Evolutionary conservation across 2,888 invertebrate species (phyloP), one percentile per base, ranked within the genome.

Genomic region (Furcula furcula): DNA sequence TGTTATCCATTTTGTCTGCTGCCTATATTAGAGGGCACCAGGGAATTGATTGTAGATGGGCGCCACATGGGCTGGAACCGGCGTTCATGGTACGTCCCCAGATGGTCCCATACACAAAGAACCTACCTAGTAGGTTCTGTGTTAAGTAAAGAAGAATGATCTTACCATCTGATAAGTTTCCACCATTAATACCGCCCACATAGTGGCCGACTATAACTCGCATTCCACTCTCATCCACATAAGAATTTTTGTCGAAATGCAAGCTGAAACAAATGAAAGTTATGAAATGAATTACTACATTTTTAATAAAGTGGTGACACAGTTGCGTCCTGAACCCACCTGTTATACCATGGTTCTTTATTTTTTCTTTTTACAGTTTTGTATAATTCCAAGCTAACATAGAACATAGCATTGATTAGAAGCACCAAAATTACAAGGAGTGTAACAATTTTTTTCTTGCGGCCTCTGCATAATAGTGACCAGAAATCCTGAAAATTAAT

Each of bases 201-300:
- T 96, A 97, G 78, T 96, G 96, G 1, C 97, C 97, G 13, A 97
- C 95, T 31, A 97, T 93, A 4, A 96, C 95, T 68, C 93, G 93
- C 76, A 95, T 92, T n/a, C 94, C 95, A 67, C 90, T 89, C 34
- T 90, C 90, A 73, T 94, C 94, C 13, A 93, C 89, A 74, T 94
- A 94, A 50, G 94, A 93, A 55, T 91, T 90, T 67, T 93, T 92
- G 63, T 91, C 90, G 51, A 87, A 91, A 45, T 84, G 76, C 41
- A 91, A 70, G 53, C 93, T 93, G 58, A 18, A 74, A 78, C 39
- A 40, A 27, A 36, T 7, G 14, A 20, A 13, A 7, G 12, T 22
- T 13, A 3, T 31, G 20, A n/a, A n/a, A n/a, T 21, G 10, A 10
- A 20, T 6, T 20, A 20, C 3, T n/a, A 7, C 7, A 20, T 16